Percentiles rank a stretch among this genome's conserved stretches.
Conservation (phyloP, 2,797 vertebrate species). For the Triplophysa bombifrons region DNA sequence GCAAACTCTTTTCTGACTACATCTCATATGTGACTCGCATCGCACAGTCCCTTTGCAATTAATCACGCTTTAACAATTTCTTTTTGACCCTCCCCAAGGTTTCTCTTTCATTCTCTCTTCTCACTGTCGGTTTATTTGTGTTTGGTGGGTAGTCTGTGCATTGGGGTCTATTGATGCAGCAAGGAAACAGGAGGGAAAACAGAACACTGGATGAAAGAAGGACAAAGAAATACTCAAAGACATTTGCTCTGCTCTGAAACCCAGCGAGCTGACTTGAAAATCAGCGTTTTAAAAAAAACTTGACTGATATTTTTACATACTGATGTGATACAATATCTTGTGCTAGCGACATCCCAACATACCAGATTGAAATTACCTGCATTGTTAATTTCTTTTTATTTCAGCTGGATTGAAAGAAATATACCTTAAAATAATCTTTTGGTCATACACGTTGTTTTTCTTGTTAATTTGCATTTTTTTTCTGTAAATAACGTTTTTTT, state of each 20-base stretch:
- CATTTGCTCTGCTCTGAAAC: constrained; percentile 28
- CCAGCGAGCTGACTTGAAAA: not conserved
- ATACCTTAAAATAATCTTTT: too few species aligned
- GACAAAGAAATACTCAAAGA: constrained; percentile 44
- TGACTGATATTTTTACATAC: too few species aligned
- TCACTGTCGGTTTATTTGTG: constrained; percentile 26
- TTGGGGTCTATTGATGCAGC: constrained; percentile 21
- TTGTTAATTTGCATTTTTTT: too few species aligned
- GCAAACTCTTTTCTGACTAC: constrained; percentile 3
- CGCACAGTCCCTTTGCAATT: constrained; percentile 51
- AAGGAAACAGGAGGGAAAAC: constrained; percentile 38
- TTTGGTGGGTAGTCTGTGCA: constrained; percentile 29
- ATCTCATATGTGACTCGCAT: constrained; percentile 49
- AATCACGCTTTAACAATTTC: constrained; percentile 55
- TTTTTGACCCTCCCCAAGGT: constrained; percentile 45
- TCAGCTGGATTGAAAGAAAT: too few species aligned
- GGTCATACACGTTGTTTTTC: too few species aligned
- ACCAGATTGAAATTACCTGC: too few species aligned
- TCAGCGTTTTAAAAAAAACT: not conserved
- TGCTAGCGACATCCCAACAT: too few species aligned
- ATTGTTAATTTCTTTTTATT: too few species aligned
- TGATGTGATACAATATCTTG: too few species aligned
- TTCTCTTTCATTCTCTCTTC: constrained; percentile 30
- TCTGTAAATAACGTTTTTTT: too few species aligned
- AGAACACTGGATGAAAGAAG: constrained; percentile 40